Percentiles rank a stretch among this genome's conserved stretches.
Evolutionary conservation across 2,113 vertebrate genomes (phyloP).

Genomic region (Motacilla tschutschensis): DNA sequence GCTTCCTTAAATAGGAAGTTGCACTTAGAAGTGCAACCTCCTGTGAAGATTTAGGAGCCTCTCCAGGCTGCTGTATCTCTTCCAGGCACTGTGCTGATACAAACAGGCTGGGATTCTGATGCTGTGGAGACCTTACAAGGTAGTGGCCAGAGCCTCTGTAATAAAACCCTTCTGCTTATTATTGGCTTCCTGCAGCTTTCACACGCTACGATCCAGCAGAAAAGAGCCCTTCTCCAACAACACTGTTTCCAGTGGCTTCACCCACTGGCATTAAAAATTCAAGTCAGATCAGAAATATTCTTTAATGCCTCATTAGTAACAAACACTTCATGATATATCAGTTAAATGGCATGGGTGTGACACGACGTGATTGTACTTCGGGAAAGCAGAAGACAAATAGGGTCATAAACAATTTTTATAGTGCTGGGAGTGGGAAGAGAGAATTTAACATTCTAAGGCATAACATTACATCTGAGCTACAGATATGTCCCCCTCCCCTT

Average conservation of each 20-base stretch:
- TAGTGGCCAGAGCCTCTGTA: not conserved
- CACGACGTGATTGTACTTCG: not conserved
- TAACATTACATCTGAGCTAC: not conserved
- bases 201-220: not conserved
- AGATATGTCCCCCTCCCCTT: fast-evolving
- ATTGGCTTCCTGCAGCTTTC: slow-evolving; percentile 27
- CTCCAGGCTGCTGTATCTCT: not conserved
- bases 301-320: not conserved
- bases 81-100: slow-evolving; percentile 15
- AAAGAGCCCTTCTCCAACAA: not conserved
- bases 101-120: slow-evolving; percentile 11
- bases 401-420: not conserved
- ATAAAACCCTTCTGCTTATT: slow-evolving; percentile 38
- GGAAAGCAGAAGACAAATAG: not conserved
- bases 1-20: slow-evolving; percentile 27
- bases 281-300: not conserved
- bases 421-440: not conserved
- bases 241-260: not conserved
- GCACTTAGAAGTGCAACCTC: not conserved
- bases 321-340: not conserved
- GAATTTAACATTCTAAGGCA: not conserved
- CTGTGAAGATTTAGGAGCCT: slow-evolving; percentile 20
- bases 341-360: not conserved
- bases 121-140: slow-evolving; percentile 22
- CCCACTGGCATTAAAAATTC: not conserved